Conservation (phyloP, 2,113 vertebrate genomes). For the Cercopithecus mona region DNA sequence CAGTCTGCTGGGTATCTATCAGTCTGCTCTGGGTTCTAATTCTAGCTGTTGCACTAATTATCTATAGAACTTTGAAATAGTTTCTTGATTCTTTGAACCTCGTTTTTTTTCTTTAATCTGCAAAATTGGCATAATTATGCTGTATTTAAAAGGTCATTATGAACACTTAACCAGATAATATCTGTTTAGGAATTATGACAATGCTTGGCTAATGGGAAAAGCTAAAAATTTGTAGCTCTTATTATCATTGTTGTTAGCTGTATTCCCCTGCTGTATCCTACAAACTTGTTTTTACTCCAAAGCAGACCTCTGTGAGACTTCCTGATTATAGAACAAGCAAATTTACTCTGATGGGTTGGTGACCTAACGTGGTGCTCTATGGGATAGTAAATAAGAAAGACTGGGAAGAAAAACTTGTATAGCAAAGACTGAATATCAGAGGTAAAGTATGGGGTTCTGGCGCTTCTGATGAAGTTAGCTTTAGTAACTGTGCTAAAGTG, state of each 20-base stretch:
- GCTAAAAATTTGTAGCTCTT: not conserved
- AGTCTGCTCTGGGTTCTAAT: not conserved
- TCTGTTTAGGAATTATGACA: not conserved
- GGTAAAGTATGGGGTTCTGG: not conserved
- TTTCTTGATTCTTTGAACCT: not conserved
- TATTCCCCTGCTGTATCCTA: not conserved
- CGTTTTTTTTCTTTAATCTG: not conserved
- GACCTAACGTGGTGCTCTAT: not conserved
- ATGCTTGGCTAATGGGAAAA: not conserved
- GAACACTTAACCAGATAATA: not conserved
- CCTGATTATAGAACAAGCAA: not conserved
- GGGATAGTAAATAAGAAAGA: not conserved
- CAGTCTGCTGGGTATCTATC: too few relatives aligned
- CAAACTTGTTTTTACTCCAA: not conserved
- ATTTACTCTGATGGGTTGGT: not conserved
- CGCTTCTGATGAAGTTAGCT: not conserved
- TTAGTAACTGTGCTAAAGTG: slow-evolving; percentile 20
- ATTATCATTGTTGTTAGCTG: not conserved
- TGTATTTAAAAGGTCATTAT: not conserved
- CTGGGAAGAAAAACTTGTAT: not conserved
- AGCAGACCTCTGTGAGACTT: not conserved
- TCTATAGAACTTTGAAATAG: not conserved
- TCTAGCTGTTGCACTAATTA: not conserved
- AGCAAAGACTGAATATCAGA: not conserved
- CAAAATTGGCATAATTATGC: not conserved